Evolutionary conservation across 1,140 invertebrate species (phyloP).

Genomic region (Varroa destructor): DNA sequence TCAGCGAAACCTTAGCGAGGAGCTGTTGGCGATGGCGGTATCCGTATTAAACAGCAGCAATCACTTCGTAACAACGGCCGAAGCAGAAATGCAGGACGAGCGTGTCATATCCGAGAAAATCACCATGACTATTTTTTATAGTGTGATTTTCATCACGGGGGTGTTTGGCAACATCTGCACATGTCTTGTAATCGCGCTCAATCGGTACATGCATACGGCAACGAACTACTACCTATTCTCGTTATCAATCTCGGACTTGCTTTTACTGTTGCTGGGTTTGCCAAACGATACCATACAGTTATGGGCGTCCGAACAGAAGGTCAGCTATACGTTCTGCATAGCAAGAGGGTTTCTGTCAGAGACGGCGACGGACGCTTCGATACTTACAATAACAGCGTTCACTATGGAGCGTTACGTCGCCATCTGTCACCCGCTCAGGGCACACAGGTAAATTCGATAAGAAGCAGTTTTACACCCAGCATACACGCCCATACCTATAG

Average conservation of each 20-base stretch:
- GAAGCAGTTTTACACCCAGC: no score
- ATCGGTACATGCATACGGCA: slow-evolving; percentile 47
- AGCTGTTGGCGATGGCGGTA: slow-evolving; percentile 7
- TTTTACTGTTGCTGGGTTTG: slow-evolving; percentile 56
- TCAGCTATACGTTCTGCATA: slow-evolving; percentile 67
- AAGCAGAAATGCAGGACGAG: slow-evolving; percentile 4
- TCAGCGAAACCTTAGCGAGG: slow-evolving; percentile 14
- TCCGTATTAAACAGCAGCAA: background rate
- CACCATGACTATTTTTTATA: slow-evolving; percentile 44
- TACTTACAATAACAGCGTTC: slow-evolving; percentile 43
- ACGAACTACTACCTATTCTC: slow-evolving; percentile 85
- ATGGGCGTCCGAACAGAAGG: slow-evolving; percentile 72
- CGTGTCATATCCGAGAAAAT: slow-evolving; percentile 33
- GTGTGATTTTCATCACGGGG: slow-evolving; percentile 45
- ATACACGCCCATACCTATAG: no score
- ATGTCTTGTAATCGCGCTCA: slow-evolving; percentile 48
- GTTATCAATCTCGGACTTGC: slow-evolving; percentile 77
- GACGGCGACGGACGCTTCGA: slow-evolving; percentile 38
- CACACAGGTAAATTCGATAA: slow-evolving; percentile 36
- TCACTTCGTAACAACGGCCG: no score
- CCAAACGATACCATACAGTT: slow-evolving; percentile 73
- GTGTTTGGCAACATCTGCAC: slow-evolving; percentile 49
- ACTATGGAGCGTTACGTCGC: slow-evolving; percentile 43
- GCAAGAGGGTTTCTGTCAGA: slow-evolving; percentile 59
- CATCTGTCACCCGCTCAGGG: slow-evolving; percentile 42